Base-by-base conservation (phyloP, 2,797 vertebrate species). In the Margarornis squamiger region DNA sequence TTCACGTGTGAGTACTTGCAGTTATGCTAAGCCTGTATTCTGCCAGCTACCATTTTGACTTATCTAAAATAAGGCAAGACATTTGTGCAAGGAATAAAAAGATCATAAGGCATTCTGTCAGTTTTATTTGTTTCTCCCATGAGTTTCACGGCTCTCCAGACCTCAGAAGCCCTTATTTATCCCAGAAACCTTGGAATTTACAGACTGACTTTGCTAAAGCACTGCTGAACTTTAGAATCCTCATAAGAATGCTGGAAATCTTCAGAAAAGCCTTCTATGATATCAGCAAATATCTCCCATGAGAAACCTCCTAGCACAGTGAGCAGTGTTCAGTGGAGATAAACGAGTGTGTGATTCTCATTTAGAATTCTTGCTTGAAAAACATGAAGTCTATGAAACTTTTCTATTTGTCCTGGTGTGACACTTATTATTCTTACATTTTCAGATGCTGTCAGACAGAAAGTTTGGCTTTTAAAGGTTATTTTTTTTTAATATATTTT, bases 111-210 rank as follows among this genome's bases (percentile, higher is more conserved):
- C 91, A 70, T 91, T 92, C 95, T 94, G 79, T 96, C 95, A 94
- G 73, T 94, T 95, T 92, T 96, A 90, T 93, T 90, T 82, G 66
- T 90, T 94, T 93, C 79, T 96, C 95, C 92, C 91, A 83, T 46
- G 82, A 90, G 91, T 94, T 96, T 89, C 70, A 36, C 79, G 70
- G 79, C 70, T 96, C 88, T 92, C 76, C 70, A 92, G 91, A 83
- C 85, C 92, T 94, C 82, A 81, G 92, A 95, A 97, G 39, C 91
- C 92, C 87, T 96, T 97, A 93, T 94, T 96, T 97, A 95, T 96
- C 82, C 85, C 92, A 86, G 75, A 92, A 95, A 96, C 92, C 92
- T 87, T 97, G 95, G 95, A 95, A 97, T 97, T 97, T 96, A 93
- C 96, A 96, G 92, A 96, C 89, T 72, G 95, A 94, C 95, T 96